Evolutionary conservation across 1,140 invertebrate species (phyloP).

Genomic region (Contarinia nasturtii): DNA sequence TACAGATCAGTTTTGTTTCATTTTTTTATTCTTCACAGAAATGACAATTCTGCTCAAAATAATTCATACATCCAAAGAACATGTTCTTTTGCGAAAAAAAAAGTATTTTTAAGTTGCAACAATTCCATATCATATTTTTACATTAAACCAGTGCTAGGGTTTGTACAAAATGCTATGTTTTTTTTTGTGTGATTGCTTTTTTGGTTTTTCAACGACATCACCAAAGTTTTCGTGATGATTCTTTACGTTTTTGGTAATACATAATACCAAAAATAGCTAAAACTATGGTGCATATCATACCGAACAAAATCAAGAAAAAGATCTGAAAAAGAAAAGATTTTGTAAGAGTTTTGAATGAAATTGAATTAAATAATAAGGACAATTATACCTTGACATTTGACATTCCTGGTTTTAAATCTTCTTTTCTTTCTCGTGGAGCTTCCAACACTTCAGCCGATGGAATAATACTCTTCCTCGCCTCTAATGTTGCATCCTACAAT

Average conservation of each 20-base stretch:
- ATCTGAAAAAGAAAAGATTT: conserved; percentile 23
- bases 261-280: conserved; percentile 71
- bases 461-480: conserved; percentile 27
- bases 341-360: neutral
- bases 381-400: conserved; percentile 49
- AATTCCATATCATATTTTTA: too few species aligned
- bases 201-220: neutral
- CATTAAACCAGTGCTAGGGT: too few species aligned
- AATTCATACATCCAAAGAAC: too few species aligned
- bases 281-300: conserved; percentile 55
- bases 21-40: too few species aligned
- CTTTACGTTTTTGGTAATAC: conserved; percentile 60
- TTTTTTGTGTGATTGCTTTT: too few species aligned
- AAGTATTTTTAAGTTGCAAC: too few species aligned
- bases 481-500: too few species aligned
- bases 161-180: too few species aligned
- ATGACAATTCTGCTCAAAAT: too few species aligned
- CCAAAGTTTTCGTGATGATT: conserved; percentile 1
- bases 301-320: conserved; percentile 65
- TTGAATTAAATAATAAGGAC: neutral
- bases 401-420: conserved; percentile 67
- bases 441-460: conserved; percentile 68
- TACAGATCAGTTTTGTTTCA: too few species aligned
- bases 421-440: conserved; percentile 67
- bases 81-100: too few species aligned